Evolutionary conservation across 2,113 vertebrate species (phyloP).

Genomic region (Pseudorasbora parva): DNA sequence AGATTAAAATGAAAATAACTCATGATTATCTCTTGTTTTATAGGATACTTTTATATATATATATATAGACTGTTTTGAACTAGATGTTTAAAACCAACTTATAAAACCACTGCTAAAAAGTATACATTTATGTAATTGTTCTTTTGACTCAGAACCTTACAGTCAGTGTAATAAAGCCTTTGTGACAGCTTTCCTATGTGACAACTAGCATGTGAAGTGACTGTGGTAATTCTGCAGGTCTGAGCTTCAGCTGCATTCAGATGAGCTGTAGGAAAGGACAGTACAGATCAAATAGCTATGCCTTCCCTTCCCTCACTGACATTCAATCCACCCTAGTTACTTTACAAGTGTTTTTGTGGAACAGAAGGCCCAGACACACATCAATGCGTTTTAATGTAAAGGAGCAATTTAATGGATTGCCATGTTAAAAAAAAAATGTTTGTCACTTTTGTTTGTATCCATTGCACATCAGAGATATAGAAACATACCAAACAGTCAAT

Average conservation of each 20-base stretch:
- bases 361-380: background rate
- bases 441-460: no score
- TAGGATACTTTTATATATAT: no score
- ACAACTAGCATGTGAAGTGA: background rate
- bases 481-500: background rate
- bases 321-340: conserved; percentile 29
- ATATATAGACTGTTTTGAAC: no score
- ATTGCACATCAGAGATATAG: background rate
- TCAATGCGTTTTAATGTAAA: background rate
- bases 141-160: background rate
- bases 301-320: conserved; percentile 17
- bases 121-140: no score
- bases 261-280: background rate
- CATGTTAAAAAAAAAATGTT: background rate
- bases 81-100: no score
- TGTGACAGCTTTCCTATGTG: background rate
- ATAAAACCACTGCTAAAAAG: no score
- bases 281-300: conserved; percentile 18
- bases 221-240: background rate
- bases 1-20: no score
- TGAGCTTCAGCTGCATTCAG: background rate
- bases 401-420: background rate
- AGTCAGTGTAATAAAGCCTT: background rate
- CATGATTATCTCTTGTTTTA: no score
- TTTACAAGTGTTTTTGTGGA: background rate